Percentiles rank a stretch among this genome's conserved stretches.
phyloP scores from a whole-genome alignment of 1,140 invertebrate genomes.

The Dinoponera quadriceps region DNA sequence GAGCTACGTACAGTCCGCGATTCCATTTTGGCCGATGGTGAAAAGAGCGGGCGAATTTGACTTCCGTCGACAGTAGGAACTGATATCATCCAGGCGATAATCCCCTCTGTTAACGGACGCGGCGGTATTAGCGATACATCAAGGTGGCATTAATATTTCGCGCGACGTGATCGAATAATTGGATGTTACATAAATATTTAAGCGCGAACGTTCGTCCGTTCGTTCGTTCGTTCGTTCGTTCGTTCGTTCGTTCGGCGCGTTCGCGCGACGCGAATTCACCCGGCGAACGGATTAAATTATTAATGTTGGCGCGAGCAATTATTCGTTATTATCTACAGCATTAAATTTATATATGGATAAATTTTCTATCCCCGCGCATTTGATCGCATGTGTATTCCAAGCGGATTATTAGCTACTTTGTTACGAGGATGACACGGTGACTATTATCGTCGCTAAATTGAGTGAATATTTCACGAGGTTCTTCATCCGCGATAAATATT shows the following conservation, averaged over 20 bases:
- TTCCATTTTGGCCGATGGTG: background rate
- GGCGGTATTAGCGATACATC: constrained; percentile 26
- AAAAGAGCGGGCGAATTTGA: background rate
- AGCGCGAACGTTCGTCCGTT: no score
- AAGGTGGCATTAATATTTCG: constrained; percentile 37
- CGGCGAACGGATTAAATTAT: constrained; percentile 34
- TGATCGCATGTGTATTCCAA: constrained; percentile 10
- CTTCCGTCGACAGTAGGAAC: background rate
- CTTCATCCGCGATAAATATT: background rate
- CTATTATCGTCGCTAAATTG: background rate
- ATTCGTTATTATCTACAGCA: constrained; percentile 41
- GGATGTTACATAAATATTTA: constrained; percentile 30
- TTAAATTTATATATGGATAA: constrained; percentile 46
- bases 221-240: constrained; percentile 21
- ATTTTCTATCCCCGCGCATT: background rate
- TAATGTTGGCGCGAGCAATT: constrained; percentile 22
- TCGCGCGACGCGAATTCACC: constrained; percentile 7
- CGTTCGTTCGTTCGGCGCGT: constrained; percentile 11
- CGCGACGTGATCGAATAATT: constrained; percentile 13
- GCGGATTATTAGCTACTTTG: constrained; percentile 10
- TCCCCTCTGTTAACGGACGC: constrained; percentile 13
- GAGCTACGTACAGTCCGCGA: no score
- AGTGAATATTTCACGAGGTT: background rate
- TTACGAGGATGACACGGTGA: background rate
- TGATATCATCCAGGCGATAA: constrained; percentile 18